phyloP scores from a whole-genome alignment of 2,113 vertebrate genomes.

The Alexandromys fortis region DNA sequence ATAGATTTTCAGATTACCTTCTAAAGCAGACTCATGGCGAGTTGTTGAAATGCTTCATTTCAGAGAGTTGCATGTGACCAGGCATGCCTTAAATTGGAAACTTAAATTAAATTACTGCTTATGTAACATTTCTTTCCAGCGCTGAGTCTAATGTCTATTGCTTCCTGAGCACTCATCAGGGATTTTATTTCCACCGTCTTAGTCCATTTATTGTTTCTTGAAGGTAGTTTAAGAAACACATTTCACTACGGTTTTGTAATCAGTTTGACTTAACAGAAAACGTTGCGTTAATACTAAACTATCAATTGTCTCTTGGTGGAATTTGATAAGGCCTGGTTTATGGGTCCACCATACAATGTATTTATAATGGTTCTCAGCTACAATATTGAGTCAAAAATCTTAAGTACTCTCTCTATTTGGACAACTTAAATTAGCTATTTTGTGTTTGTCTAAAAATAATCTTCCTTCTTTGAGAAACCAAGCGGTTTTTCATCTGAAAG shows the following conservation, averaged over 20 bases:
- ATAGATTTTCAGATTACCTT: conserved; percentile 71
- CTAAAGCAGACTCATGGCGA: conserved; percentile 44
- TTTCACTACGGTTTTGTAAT: conserved; percentile 23
- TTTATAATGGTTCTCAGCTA: conserved; percentile 11
- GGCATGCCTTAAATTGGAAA: conserved; percentile 67
- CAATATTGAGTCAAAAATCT: conserved; percentile 40
- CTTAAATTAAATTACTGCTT: conserved; percentile 71
- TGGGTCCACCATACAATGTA: not conserved
- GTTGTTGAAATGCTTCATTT: conserved; percentile 74
- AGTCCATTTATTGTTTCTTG: conserved; percentile 53
- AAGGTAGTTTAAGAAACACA: conserved; percentile 28
- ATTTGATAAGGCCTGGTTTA: conserved; percentile 42
- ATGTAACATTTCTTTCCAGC: conserved; percentile 65
- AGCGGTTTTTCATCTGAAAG: conserved; percentile 65
- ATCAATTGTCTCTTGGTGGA: conserved; percentile 43
- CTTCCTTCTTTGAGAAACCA: conserved; percentile 56
- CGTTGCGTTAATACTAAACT: conserved; percentile 41
- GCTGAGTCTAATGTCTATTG: conserved; percentile 68
- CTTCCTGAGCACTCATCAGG: conserved; percentile 52
- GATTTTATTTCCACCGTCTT: conserved; percentile 57
- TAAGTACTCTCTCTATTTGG: not conserved
- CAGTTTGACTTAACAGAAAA: conserved; percentile 33
- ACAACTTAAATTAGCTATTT: conserved; percentile 49
- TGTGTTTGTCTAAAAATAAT: conserved; percentile 65
- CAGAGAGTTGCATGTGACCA: conserved; percentile 57